These are phyloP conservation scores for Pygocentrus nattereri DNA, from an alignment of 2,797 vertebrate genomes.

Conservation along the genomic window DNA sequence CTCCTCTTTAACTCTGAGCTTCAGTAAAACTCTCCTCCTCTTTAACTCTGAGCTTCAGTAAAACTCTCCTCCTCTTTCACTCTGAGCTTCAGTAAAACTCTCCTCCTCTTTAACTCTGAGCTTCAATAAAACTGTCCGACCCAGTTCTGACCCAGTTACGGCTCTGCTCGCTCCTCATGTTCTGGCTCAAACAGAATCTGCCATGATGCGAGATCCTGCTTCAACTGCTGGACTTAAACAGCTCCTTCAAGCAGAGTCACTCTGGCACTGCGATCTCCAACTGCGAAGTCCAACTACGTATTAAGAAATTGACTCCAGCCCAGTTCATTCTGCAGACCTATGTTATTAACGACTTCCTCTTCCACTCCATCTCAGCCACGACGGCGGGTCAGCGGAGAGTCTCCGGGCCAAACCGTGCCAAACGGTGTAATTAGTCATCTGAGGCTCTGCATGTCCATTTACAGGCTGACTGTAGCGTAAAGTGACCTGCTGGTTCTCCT, in stretches of 20 bases:
- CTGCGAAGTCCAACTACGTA: conserved; percentile 2
- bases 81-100: no score
- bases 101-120: no score
- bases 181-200: neutral
- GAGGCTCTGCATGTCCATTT: neutral
- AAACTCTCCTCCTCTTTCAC: no score
- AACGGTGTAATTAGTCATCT: neutral
- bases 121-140: no score
- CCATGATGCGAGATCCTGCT: neutral
- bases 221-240: conserved; percentile 18
- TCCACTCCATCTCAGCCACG: neutral
- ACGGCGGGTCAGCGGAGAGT: neutral
- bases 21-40: no score
- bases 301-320: neutral
- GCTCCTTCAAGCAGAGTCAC: neutral
- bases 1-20: no score
- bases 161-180: neutral
- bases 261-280: neutral
- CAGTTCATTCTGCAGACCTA: neutral
- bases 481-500: neutral
- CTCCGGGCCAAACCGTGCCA: no score
- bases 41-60: no score
- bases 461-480: no score
- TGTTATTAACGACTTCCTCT: neutral
- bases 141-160: neutral